Conservation (phyloP, 2,888 invertebrate species). For the Eledone cirrhosa region DNA sequence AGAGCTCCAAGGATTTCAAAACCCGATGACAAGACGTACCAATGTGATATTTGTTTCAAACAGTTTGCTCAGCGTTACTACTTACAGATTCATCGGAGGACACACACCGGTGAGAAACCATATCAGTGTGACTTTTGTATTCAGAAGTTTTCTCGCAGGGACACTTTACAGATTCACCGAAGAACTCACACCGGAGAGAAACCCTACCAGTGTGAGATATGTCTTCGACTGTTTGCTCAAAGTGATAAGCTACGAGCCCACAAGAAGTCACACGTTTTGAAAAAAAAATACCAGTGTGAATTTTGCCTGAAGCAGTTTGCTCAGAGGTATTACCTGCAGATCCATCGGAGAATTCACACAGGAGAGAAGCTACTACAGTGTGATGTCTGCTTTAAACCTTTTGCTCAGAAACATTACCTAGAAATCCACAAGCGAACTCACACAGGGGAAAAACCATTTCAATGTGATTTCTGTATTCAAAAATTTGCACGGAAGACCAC, state of each 20-base stretch:
- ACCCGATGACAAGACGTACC: background rate
- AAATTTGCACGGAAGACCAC: slow-evolving; percentile 1
- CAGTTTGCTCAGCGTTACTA: slow-evolving; percentile 21
- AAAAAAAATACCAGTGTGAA: slow-evolving; percentile 23
- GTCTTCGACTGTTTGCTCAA: slow-evolving; percentile 68
- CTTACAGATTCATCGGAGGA: background rate
- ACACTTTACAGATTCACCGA: slow-evolving; percentile 52
- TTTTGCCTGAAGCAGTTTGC: slow-evolving; percentile 22
- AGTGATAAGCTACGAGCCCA: slow-evolving; percentile 1
- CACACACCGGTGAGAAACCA: slow-evolving; percentile 11
- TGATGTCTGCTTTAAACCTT: background rate
- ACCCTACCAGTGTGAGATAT: slow-evolving; percentile 68
- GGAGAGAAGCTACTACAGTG: slow-evolving; percentile 20
- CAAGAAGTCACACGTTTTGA: slow-evolving; percentile 5
- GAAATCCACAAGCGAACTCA: slow-evolving; percentile 14
- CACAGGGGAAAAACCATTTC: slow-evolving; percentile 20
- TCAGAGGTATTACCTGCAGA: slow-evolving; percentile 3
- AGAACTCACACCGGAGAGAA: slow-evolving; percentile 70
- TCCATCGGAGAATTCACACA: slow-evolving; percentile 15
- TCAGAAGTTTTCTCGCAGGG: slow-evolving; percentile 46
- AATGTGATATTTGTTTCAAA: slow-evolving; percentile 20
- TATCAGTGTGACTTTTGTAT: slow-evolving; percentile 4
- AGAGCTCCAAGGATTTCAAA: too few species aligned
- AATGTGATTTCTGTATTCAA: slow-evolving; percentile 22
- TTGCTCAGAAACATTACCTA: slow-evolving; percentile 21